These are phyloP conservation scores for Lithobates sylvaticus DNA, from an alignment of 2,797 vertebrate genomes.

Conservation along the genomic window DNA sequence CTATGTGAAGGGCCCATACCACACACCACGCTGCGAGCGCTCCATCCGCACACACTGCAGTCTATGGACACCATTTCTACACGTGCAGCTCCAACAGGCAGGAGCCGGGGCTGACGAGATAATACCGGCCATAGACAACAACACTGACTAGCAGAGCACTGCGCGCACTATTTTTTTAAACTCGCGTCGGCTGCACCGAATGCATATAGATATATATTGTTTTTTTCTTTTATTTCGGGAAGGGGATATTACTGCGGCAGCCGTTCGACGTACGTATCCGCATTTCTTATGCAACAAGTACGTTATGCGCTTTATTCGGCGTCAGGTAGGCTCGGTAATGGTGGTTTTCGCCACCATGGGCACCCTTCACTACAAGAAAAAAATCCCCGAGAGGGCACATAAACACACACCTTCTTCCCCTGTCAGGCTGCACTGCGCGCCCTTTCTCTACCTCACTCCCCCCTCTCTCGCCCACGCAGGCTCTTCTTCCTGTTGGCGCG, in stretches of 20 bases:
- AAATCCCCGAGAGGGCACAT: background rate
- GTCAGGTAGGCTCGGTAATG: no score
- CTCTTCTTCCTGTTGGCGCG: slow-evolving; percentile 54
- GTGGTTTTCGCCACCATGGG: background rate
- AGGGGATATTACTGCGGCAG: background rate
- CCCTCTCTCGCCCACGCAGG: slow-evolving; percentile 32
- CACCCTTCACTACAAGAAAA: background rate
- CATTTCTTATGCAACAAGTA: background rate
- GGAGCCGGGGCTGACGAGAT: no score
- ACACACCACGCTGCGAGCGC: background rate
- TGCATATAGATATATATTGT: background rate
- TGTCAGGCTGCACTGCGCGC: slow-evolving; percentile 56
- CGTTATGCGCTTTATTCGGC: background rate
- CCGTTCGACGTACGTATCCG: background rate
- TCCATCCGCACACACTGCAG: no score
- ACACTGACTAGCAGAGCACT: no score
- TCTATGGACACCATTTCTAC: background rate
- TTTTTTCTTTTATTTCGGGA: background rate
- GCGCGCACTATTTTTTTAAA: no score
- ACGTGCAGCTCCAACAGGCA: no score
- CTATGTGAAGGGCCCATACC: background rate
- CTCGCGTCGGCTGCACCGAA: background rate
- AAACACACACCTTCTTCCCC: background rate
- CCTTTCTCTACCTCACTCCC: slow-evolving; percentile 51
- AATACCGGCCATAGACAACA: no score